These are phyloP conservation scores for Heterocephalus glaber DNA, from an alignment of 2,113 vertebrate species.

Conservation along the genomic window DNA sequence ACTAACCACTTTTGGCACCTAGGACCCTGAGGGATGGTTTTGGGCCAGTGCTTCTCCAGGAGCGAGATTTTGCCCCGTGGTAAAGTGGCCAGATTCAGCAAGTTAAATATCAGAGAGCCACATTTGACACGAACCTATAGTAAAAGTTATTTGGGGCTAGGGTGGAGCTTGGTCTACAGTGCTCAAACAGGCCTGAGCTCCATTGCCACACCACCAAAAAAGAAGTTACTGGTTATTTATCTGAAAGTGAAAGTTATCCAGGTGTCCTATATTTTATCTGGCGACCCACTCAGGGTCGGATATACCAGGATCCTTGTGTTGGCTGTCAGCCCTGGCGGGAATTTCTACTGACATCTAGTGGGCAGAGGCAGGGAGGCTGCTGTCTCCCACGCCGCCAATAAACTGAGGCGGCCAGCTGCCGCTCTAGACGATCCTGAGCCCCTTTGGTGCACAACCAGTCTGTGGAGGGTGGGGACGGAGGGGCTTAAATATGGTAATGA, in stretches of 20 bases:
- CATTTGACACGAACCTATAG: not conserved
- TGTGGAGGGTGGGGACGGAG: too few relatives aligned
- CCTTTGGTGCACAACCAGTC: not conserved
- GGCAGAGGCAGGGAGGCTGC: not conserved
- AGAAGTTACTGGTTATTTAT: not conserved
- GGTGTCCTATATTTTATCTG: not conserved
- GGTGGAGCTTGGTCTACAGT: not conserved
- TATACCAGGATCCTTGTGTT: not conserved
- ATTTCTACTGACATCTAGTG: not conserved
- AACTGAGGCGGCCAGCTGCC: accelerated
- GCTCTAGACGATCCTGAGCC: not conserved
- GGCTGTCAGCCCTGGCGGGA: too few relatives aligned
- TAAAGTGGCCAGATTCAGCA: not conserved
- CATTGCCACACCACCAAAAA: not conserved
- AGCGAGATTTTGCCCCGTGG: not conserved
- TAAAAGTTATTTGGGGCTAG: not conserved
- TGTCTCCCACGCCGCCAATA: not conserved
- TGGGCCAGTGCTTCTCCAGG: not conserved
- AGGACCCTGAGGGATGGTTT: not conserved
- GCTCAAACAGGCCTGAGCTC: not conserved
- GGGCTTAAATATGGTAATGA: not conserved
- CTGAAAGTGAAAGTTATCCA: not conserved
- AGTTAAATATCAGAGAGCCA: not conserved
- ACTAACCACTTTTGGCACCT: not conserved
- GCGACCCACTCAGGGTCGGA: not conserved